A percentile compares a stretch with the other conserved stretches of the same genome.
These are phyloP conservation scores for Nothocercus nigrocapillus DNA, from an alignment of 2,113 vertebrate species.

Conservation along the genomic window DNA sequence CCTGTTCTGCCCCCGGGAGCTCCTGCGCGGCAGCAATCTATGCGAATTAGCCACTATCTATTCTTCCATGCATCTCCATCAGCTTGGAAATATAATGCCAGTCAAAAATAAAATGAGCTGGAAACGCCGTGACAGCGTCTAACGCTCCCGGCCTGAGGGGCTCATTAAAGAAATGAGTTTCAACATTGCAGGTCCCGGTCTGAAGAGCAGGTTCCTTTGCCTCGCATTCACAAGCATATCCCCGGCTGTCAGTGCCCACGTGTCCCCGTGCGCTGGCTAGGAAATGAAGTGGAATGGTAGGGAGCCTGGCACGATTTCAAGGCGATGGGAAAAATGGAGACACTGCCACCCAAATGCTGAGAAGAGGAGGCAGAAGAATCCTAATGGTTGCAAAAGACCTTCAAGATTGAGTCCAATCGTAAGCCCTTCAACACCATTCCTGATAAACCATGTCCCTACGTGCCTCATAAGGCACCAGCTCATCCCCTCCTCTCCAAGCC, in stretches of 20 bases:
- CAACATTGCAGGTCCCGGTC: background rate
- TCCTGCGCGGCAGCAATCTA: background rate
- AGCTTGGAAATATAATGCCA: slow-evolving; percentile 8
- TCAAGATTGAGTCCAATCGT: no score
- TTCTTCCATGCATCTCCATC: slow-evolving; percentile 29
- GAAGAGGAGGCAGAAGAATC: background rate
- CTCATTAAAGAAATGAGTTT: background rate
- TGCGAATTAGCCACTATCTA: background rate
- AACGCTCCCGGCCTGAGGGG: background rate
- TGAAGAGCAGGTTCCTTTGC: background rate
- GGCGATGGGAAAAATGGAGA: background rate
- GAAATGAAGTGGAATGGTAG: background rate
- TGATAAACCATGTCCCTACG: no score
- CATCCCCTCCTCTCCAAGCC: background rate
- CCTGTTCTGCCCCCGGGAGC: background rate
- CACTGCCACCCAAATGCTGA: background rate
- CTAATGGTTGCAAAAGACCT: no score
- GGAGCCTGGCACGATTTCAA: background rate
- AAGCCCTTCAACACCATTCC: no score
- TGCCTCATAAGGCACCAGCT: background rate
- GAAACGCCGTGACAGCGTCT: background rate
- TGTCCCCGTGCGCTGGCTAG: fast-evolving
- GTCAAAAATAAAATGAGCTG: slow-evolving; percentile 3
- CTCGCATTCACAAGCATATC: background rate
- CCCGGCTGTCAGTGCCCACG: background rate